Conservation (phyloP, 2,113 vertebrate genomes). For the Tonatia bakeri region DNA sequence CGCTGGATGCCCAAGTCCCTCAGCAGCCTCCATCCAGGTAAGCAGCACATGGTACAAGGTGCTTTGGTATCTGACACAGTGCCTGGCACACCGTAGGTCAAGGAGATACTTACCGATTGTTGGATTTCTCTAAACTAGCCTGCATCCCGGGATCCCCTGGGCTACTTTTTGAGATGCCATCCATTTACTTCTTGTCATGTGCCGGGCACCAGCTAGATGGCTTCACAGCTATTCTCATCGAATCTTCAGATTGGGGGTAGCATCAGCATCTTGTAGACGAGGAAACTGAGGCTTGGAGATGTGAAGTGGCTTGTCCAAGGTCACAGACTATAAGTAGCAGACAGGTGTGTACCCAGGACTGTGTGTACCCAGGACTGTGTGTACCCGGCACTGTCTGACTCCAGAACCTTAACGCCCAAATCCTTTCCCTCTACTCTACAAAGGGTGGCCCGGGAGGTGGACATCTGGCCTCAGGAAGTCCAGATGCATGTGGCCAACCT, state of each 20-base stretch:
- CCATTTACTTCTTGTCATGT: neutral
- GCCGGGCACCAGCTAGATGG: neutral
- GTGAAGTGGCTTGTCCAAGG: neutral
- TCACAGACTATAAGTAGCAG: neutral
- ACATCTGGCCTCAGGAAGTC: neutral
- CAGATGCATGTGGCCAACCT: neutral
- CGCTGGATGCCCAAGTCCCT: neutral
- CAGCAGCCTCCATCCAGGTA: neutral
- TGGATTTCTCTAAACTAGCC: neutral
- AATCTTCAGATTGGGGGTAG: neutral
- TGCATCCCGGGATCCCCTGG: neutral
- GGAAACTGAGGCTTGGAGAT: neutral
- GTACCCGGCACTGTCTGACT: neutral
- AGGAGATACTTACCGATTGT: neutral
- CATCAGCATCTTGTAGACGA: neutral
- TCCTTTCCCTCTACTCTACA: neutral
- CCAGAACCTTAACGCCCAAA: neutral
- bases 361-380: neutral
- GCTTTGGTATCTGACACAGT: neutral
- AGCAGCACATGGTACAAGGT: neutral
- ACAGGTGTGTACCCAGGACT: neutral
- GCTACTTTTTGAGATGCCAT: neutral
- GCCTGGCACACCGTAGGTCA: neutral
- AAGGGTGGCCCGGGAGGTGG: neutral
- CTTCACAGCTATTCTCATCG: neutral